A percentile compares a stretch with the other conserved stretches of the same genome.
Evolutionary conservation across 2,797 vertebrate species (phyloP).

Genomic region (Myotis myotis): DNA sequence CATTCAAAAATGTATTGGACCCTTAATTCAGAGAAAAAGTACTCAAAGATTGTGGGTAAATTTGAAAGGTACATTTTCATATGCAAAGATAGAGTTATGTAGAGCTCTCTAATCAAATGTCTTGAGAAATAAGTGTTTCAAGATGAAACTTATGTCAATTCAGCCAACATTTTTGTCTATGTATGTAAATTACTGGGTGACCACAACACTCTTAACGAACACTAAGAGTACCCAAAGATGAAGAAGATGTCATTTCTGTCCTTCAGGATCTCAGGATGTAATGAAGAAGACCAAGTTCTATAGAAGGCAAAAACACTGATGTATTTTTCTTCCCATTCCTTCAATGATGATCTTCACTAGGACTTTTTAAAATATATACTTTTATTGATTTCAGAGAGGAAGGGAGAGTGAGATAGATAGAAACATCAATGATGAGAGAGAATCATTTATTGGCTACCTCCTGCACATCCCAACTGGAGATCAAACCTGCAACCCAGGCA

Average conservation of each 20-base stretch:
- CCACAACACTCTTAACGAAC: background rate
- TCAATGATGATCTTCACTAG: background rate
- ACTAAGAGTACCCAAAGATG: background rate
- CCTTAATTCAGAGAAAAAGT: background rate
- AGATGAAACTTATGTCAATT: background rate
- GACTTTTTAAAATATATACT: background rate
- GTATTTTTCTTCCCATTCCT: background rate
- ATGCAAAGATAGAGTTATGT: background rate
- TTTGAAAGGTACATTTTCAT: slow-evolving; percentile 39
- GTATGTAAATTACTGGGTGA: background rate
- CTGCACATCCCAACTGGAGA: no score
- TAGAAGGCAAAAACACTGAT: background rate
- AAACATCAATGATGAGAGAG: no score
- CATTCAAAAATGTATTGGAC: background rate
- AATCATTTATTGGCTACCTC: no score
- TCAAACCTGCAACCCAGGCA: no score
- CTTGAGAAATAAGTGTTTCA: background rate
- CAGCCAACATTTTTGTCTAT: background rate
- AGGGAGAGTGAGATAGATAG: no score
- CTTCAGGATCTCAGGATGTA: background rate
- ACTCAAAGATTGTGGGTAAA: background rate
- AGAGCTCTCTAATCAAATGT: background rate
- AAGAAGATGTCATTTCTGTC: background rate
- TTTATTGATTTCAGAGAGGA: no score
- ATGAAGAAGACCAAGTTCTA: background rate